Conservation (phyloP, 2,888 invertebrate species). For the Cantharis rufa region DNA sequence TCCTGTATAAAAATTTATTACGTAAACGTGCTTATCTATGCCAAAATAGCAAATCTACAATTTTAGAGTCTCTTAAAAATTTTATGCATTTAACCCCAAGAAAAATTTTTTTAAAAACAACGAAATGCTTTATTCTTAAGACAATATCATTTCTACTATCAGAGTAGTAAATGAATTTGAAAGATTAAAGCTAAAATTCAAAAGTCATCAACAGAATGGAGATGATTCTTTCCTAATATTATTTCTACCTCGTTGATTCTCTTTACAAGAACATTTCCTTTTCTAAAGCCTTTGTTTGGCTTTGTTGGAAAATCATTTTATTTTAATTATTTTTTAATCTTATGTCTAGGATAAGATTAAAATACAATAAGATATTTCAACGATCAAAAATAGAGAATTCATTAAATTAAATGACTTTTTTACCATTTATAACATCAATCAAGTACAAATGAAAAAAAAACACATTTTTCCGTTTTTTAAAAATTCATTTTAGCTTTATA, state of each 20-base stretch:
- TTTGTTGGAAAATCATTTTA: neutral
- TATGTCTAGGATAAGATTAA: neutral
- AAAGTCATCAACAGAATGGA: constrained; percentile 23
- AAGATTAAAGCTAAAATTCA: neutral
- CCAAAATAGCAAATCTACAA: too few species aligned
- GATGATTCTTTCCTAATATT: constrained; percentile 6
- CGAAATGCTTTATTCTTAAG: neutral
- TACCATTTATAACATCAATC: too few species aligned
- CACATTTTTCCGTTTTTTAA: too few species aligned
- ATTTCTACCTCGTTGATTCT: constrained; percentile 15
- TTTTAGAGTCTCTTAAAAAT: too few species aligned
- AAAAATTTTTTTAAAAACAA: too few species aligned
- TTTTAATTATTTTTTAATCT: neutral
- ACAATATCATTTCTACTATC: neutral
- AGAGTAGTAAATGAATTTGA: neutral
- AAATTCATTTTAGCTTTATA: too few species aligned
- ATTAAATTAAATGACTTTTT: too few species aligned
- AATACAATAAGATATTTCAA: neutral
- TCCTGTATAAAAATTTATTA: neutral
- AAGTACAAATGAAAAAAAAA: too few species aligned
- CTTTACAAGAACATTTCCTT: constrained; percentile 3
- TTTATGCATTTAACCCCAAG: too few species aligned
- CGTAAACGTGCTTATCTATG: neutral
- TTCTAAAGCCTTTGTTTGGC: neutral
- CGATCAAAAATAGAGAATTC: neutral